Base-by-base conservation (phyloP, 2,797 vertebrate genomes). In the Lepus oiostolus region DNA sequence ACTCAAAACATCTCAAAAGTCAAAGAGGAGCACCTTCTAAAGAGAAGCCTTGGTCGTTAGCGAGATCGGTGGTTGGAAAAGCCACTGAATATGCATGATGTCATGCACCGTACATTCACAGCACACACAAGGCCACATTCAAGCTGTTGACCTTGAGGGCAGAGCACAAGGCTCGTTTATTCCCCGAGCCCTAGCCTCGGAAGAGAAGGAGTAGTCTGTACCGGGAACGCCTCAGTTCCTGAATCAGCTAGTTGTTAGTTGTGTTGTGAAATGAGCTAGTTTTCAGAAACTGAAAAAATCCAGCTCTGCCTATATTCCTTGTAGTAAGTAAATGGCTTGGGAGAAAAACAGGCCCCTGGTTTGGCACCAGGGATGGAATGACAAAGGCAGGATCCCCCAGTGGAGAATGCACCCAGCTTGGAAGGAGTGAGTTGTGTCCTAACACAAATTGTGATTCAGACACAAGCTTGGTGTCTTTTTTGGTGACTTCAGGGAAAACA, bases 121-220 rank as follows among this genome's bases (percentile, higher is more conserved):
- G 6, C 67, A 10, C 88, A 92, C 88, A 97, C 96, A 97, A 94
- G 95, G 94, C 97, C 86, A 91, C 94, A 96, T 96, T 97, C 94
- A 96, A 9, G 91, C 74, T 72, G 91, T 2, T 86, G 96, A 94
- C 97, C 95, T 93, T 5, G 38, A 92, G 97, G 89, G 93, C 94
- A 95, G 83, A 88, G 76, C 93, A 97, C 97, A 97, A 96, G 93
- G 93, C 91, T 26, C 79, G 54, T 22, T 95, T 96, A 95, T 97
- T 95, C 52, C 75, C 81, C 35, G 9, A 58, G 94, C 22, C 21
- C 35, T 76, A 30, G 85, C 82, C 75, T 92, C 74, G 38, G 35
- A 83, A 79, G 83, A 95, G 92, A 87, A 90, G 92, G 84, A 76
- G 76, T 80, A 7, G 71, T 72, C 95, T 95, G 88, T 93, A 24